A percentile compares a stretch with the other conserved stretches of the same genome.
Evolutionary conservation across 2,888 invertebrate genomes (phyloP).

Genomic region (Candidula unifasciata): DNA sequence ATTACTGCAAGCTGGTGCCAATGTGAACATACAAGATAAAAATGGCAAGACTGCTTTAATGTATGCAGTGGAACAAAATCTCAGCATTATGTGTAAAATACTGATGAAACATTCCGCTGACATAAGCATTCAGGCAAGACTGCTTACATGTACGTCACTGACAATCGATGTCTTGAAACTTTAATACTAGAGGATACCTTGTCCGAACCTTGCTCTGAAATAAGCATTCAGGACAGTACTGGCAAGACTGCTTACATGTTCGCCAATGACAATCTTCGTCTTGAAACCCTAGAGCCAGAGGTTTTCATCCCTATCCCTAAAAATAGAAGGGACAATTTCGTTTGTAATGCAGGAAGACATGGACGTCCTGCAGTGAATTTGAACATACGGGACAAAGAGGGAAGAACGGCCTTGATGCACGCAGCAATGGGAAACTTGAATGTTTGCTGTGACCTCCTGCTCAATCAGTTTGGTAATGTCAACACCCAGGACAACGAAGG

Average conservation of each 20-base stretch:
- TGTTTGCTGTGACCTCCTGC: background rate
- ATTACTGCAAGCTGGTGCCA: constrained; percentile 10
- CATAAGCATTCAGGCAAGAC: constrained; percentile 7
- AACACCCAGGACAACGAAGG: background rate
- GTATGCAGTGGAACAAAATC: background rate
- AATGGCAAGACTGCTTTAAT: constrained; percentile 36
- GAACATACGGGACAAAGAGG: constrained; percentile 19
- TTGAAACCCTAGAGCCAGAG: constrained; percentile 6
- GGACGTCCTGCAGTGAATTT: background rate
- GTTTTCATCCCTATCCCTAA: background rate
- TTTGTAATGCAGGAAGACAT: background rate
- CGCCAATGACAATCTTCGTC: background rate
- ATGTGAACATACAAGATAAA: constrained; percentile 12
- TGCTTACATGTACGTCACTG: constrained; percentile 22
- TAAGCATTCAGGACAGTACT: no score
- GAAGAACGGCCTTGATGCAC: constrained; percentile 9
- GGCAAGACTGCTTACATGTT: constrained; percentile 21
- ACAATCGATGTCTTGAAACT: background rate
- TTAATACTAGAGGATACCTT: background rate
- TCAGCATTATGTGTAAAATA: background rate
- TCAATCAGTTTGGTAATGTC: background rate
- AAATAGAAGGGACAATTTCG: background rate
- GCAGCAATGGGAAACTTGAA: background rate
- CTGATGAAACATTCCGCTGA: constrained; percentile 14
- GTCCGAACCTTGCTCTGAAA: background rate